Evolutionary conservation across 2,797 vertebrate species (phyloP).

Genomic region (Choloepus didactylus): DNA sequence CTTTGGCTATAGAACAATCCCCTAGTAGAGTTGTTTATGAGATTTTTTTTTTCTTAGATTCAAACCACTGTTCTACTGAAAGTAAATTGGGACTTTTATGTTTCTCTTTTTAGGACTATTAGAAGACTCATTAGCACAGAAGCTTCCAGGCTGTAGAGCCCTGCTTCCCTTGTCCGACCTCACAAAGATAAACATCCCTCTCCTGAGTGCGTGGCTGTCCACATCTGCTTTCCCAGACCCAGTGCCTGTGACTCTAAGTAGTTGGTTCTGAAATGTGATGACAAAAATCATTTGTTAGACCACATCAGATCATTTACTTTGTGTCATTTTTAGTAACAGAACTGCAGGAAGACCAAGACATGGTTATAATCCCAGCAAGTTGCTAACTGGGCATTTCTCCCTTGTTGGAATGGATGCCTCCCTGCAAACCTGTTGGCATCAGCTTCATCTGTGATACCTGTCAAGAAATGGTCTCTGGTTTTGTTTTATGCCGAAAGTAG

Average conservation of each 20-base stretch:
- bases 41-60: neutral
- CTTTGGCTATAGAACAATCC: neutral
- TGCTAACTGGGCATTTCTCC: conserved; percentile 81
- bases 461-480: conserved; percentile 66
- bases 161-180: conserved; percentile 79
- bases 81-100: conserved; percentile 65
- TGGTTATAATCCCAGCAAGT: conserved; percentile 60
- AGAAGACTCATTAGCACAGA: conserved; percentile 85
- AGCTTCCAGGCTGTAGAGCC: conserved; percentile 83
- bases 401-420: conserved; percentile 67
- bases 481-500: conserved; percentile 74
- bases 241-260: conserved; percentile 81
- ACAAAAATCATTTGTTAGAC: conserved; percentile 71
- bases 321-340: conserved; percentile 81
- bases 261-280: conserved; percentile 78
- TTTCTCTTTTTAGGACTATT: conserved; percentile 88
- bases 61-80: neutral
- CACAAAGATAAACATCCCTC: conserved; percentile 75
- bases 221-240: conserved; percentile 81
- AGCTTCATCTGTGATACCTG: conserved; percentile 60
- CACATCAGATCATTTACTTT: conserved; percentile 66
- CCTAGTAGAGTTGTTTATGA: conserved; percentile 30
- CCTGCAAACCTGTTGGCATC: conserved; percentile 62
- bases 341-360: conserved; percentile 74
- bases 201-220: conserved; percentile 75